Evolutionary conservation across 2,113 vertebrate species (phyloP).

Genomic region (Delphinapterus leucas): DNA sequence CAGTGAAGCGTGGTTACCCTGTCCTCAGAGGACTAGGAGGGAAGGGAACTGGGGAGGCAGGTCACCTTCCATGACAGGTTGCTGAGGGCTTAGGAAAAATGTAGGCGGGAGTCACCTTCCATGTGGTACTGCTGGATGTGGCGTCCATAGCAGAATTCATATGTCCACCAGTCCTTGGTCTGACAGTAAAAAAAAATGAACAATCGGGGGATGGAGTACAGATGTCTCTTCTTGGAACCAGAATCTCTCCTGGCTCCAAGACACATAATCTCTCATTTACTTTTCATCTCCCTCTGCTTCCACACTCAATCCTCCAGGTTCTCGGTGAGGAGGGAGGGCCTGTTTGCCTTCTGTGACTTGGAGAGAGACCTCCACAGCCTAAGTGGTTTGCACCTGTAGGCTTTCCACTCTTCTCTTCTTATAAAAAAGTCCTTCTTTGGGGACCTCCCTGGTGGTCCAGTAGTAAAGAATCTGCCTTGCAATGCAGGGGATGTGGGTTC

Average conservation of each 20-base stretch:
- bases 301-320: neutral
- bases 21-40: neutral
- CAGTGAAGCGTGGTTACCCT: neutral
- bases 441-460: too few species aligned
- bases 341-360: neutral
- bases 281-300: neutral
- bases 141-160: conserved; percentile 93
- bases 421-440: neutral
- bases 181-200: conserved; percentile 72
- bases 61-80: neutral
- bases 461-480: too few species aligned
- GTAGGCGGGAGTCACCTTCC: conserved; percentile 83
- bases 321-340: neutral
- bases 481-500: too few species aligned
- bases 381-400: neutral
- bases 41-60: neutral
- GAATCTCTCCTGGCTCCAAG: neutral
- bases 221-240: neutral
- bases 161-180: conserved; percentile 99
- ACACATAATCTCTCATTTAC: neutral
- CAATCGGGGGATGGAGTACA: neutral
- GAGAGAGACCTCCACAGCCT: neutral
- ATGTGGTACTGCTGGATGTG: conserved; percentile 95
- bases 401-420: neutral
- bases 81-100: conserved; percentile 43